Conservation (phyloP, 2,888 invertebrate genomes). For the Heliconius ethilla region DNA sequence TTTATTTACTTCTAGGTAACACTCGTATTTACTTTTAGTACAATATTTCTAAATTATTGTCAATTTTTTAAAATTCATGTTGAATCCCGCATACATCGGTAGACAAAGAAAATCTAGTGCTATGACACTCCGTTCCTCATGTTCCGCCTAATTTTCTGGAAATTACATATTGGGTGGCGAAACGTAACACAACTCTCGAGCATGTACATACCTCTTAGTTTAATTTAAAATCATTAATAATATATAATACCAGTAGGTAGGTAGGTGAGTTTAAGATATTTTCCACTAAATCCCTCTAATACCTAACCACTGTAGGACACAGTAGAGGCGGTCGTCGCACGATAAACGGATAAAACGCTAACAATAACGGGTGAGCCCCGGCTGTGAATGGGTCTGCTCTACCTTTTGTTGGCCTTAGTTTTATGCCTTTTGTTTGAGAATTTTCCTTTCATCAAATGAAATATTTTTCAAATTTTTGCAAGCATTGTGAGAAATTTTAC, state of each 20-base stretch:
- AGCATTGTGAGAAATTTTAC: conserved; percentile 5
- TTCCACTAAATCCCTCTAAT: conserved; percentile 9
- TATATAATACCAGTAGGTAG: not conserved
- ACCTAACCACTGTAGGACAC: not conserved
- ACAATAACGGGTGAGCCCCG: conserved; percentile 40
- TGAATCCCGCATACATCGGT: too few species aligned
- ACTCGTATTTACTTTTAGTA: not conserved
- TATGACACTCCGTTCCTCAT: too few species aligned
- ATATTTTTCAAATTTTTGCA: conserved; percentile 8
- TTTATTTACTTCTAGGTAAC: not conserved
- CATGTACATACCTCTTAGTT: not conserved
- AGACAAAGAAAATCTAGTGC: too few species aligned
- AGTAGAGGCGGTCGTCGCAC: conserved; percentile 32
- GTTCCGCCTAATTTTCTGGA: too few species aligned
- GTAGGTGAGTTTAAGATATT: not conserved
- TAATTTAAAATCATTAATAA: not conserved
- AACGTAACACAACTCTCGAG: too few species aligned
- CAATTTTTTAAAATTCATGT: too few species aligned
- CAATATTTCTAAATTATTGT: not conserved
- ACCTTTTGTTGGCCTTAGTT: conserved; percentile 12
- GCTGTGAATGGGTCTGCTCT: conserved; percentile 9
- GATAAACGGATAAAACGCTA: conserved; percentile 43
- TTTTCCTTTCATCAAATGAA: not conserved
- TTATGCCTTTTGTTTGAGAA: conserved; percentile 17
- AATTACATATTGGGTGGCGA: too few species aligned